A percentile compares a stretch with the other conserved stretches of the same genome.
These are phyloP conservation scores for Meganola albula DNA, from an alignment of 2,888 invertebrate species.

Conservation along the genomic window DNA sequence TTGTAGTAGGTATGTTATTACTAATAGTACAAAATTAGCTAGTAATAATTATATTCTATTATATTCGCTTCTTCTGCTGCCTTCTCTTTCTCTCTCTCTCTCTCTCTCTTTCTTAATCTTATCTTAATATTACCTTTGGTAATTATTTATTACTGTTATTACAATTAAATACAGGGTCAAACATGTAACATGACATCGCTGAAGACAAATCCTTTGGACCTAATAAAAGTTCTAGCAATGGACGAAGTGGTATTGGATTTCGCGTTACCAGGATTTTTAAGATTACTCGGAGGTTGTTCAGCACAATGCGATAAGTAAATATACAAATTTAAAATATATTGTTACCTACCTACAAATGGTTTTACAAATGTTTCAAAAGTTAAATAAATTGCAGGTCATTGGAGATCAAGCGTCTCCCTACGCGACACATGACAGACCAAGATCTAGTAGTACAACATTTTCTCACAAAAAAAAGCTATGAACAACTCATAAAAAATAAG, in stretches of 20 bases:
- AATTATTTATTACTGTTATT: neutral
- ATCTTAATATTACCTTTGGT: too few relatives aligned
- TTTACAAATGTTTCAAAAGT: too few relatives aligned
- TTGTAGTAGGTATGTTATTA: too few relatives aligned
- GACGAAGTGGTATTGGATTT: conserved; percentile 50
- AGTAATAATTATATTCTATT: too few relatives aligned
- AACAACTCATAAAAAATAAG: conserved; percentile 41
- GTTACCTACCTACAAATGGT: too few relatives aligned
- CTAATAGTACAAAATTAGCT: too few relatives aligned
- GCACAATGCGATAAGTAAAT: conserved; percentile 36
- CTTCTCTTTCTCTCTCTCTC: too few relatives aligned
- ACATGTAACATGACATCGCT: conserved; percentile 44
- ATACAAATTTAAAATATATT: too few relatives aligned
- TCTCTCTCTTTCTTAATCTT: too few relatives aligned
- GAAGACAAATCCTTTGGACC: conserved; percentile 43
- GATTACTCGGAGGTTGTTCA: conserved; percentile 42
- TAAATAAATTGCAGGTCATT: conserved; percentile 4
- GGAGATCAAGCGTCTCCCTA: conserved; percentile 24
- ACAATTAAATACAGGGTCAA: conserved; percentile 31
- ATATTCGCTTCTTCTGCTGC: too few relatives aligned
- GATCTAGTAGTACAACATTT: conserved; percentile 52
- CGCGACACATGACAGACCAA: conserved; percentile 43
- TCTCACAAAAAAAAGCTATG: conserved; percentile 43
- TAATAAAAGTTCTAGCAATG: conserved; percentile 47
- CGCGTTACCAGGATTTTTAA: conserved; percentile 49